Conservation (phyloP, 1,140 invertebrate species). For the Drosophila rufa region DNA sequence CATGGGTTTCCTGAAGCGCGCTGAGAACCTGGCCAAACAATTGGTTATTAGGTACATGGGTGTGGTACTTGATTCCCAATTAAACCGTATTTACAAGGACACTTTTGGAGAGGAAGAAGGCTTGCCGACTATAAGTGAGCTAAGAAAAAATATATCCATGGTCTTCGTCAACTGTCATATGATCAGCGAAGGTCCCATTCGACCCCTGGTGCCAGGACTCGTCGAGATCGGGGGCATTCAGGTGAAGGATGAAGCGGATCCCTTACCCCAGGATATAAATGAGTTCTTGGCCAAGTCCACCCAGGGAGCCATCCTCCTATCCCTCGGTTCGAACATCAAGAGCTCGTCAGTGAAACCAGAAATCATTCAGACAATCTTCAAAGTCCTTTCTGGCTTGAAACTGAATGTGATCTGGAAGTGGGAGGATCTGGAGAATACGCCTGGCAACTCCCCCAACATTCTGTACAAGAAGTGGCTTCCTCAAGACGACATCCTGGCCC, state of each 20-base stretch:
- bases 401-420: conserved; percentile 88
- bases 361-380: conserved; percentile 55
- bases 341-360: conserved; percentile 83
- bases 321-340: conserved; percentile 87
- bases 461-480: conserved; percentile 56
- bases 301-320: conserved; percentile 87
- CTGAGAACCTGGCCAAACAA: conserved; percentile 7
- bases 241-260: conserved; percentile 71
- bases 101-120: conserved; percentile 19
- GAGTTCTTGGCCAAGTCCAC: conserved; percentile 85
- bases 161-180: conserved; percentile 60
- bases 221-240: conserved; percentile 85
- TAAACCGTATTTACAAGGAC: conserved; percentile 8
- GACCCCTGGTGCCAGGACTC: conserved; percentile 79
- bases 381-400: conserved; percentile 84
- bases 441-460: conserved; percentile 87
- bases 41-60: conserved; percentile 11
- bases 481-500: no score
- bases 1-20: conserved; percentile 44
- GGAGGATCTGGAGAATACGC: conserved; percentile 86
- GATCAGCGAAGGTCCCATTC: conserved; percentile 68
- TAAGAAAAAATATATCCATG: conserved; percentile 64
- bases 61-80: not conserved
- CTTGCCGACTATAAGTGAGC: conserved; percentile 37
- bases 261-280: conserved; percentile 85